Evolutionary conservation across 2,797 vertebrate genomes (phyloP).

Genomic region (Bufotes viridis): DNA sequence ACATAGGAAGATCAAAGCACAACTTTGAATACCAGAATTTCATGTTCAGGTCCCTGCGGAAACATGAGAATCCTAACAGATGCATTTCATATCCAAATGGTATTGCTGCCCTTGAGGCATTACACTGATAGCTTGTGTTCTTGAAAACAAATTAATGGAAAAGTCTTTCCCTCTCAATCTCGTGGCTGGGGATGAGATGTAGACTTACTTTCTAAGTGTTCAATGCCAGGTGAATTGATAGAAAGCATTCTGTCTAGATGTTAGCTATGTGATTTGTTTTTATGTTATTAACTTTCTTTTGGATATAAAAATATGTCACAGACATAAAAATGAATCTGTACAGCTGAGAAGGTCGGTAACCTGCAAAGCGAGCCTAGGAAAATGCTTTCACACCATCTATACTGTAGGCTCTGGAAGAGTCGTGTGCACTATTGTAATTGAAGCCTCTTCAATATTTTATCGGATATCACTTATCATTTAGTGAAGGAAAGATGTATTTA

Average conservation of each 20-base stretch:
- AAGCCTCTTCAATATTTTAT: background rate
- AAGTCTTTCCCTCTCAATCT: slow-evolving; percentile 26
- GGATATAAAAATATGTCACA: slow-evolving; percentile 11
- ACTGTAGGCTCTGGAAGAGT: background rate
- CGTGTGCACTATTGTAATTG: background rate
- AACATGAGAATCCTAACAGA: slow-evolving; percentile 22
- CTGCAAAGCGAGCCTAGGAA: background rate
- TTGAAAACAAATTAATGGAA: slow-evolving; percentile 32
- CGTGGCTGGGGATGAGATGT: slow-evolving; percentile 15
- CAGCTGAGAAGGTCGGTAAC: background rate
- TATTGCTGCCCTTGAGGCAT: slow-evolving; percentile 31
- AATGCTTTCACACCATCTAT: background rate
- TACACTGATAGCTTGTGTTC: slow-evolving; percentile 29
- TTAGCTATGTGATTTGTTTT: background rate
- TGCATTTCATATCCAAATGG: slow-evolving; percentile 33
- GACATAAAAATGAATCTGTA: slow-evolving; percentile 4
- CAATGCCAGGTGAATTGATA: slow-evolving; percentile 1
- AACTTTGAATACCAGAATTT: slow-evolving; percentile 25
- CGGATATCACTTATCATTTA: background rate
- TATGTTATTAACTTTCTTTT: background rate
- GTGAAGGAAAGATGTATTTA: background rate
- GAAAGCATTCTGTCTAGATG: slow-evolving; percentile 18
- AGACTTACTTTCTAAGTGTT: slow-evolving; percentile 5
- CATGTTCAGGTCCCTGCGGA: slow-evolving; percentile 5
- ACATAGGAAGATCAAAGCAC: slow-evolving; percentile 7